Percentiles rank a stretch among this genome's conserved stretches.
phyloP scores from a whole-genome alignment of 2,113 vertebrate genomes.

The Rhodinocichla rosea region DNA sequence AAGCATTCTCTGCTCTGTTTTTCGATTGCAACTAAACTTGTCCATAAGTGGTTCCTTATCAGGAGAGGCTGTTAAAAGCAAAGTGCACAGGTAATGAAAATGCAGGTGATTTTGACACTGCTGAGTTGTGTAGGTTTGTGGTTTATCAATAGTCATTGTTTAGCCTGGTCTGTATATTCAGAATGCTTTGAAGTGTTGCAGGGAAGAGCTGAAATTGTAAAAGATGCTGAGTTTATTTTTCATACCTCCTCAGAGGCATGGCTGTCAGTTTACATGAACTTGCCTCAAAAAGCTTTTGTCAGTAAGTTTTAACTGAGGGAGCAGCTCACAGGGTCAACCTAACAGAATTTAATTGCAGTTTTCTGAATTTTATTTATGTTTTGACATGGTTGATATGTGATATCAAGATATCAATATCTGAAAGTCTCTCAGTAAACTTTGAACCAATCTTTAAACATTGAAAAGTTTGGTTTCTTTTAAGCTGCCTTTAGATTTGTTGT shows the following conservation, averaged over 20 bases:
- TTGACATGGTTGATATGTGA: not conserved
- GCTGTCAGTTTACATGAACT: not conserved
- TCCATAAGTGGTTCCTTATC: not conserved
- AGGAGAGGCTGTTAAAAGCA: not conserved
- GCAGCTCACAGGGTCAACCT: not conserved
- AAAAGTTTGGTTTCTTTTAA: not conserved
- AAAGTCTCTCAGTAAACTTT: not conserved
- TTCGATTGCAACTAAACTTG: not conserved
- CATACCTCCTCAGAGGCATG: not conserved
- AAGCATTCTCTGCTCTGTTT: not conserved
- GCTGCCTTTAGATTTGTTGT: not conserved
- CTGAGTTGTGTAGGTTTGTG: not conserved
- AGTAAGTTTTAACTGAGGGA: not conserved
- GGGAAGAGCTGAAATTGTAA: not conserved
- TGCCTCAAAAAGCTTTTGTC: not conserved
- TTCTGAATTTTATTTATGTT: not conserved
- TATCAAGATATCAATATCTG: not conserved
- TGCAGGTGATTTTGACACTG: not conserved
- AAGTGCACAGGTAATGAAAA: not conserved
- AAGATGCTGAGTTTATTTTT: not conserved
- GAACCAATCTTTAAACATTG: not conserved
- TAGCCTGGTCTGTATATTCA: not conserved
- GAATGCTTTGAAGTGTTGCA: not conserved
- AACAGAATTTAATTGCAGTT: not conserved
- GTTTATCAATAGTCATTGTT: not conserved